phyloP scores from a whole-genome alignment of 37 sponge, comb jelly and placozoan species.

The Halichondria panicea region DNA sequence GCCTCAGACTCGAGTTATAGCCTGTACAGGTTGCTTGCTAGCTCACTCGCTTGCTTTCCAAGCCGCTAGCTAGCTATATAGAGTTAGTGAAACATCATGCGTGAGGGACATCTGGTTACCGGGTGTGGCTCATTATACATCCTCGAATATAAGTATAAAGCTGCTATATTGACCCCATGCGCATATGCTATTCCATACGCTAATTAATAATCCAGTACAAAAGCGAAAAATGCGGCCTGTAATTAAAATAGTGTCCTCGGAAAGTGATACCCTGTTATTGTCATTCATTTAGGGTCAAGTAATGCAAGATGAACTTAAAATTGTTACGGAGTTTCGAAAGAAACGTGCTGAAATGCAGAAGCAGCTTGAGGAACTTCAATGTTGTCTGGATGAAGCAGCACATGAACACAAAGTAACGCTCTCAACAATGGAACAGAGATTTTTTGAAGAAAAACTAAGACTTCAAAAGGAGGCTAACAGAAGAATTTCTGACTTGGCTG shows the following conservation, averaged over 20 bases:
- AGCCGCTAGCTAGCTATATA: too few relatives aligned
- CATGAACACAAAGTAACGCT: constrained; percentile 54
- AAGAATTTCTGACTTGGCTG: constrained; percentile 86
- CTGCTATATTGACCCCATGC: too few relatives aligned
- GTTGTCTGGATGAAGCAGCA: constrained; percentile 29
- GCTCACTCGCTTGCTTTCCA: too few relatives aligned
- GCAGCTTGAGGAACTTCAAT: constrained; percentile 69
- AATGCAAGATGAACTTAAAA: constrained; percentile 87
- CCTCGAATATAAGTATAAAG: too few relatives aligned
- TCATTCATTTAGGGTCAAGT: constrained; percentile 13
- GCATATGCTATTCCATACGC: neutral
- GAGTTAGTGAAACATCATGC: too few relatives aligned
- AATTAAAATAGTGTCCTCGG: constrained; percentile 6
- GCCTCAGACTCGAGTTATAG: too few relatives aligned
- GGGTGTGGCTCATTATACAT: too few relatives aligned
- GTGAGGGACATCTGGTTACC: too few relatives aligned
- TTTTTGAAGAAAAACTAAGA: constrained; percentile 42
- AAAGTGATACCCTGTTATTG: neutral
- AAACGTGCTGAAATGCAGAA: constrained; percentile 75
- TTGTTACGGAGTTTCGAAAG: constrained; percentile 81
- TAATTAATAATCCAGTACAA: neutral
- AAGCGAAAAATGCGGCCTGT: neutral
- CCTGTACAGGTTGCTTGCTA: too few relatives aligned
- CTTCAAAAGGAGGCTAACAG: constrained; percentile 91
- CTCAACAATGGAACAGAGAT: constrained; percentile 63